These are phyloP conservation scores for Nannoperca obscura DNA, from an alignment of 2,797 vertebrate species.

Conservation along the genomic window DNA sequence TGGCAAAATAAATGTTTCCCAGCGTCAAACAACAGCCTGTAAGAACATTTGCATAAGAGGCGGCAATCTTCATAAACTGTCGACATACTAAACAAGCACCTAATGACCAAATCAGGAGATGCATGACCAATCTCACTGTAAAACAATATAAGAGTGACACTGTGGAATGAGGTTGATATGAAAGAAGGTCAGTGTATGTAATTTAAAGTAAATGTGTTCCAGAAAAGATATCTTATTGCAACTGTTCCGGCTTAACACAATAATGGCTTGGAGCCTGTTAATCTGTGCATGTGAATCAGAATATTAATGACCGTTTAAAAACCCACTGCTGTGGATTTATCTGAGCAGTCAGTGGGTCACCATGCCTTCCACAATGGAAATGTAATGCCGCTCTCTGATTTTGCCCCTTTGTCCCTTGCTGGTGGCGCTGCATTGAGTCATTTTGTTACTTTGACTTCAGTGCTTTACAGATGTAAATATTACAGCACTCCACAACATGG, in stretches of 20 bases:
- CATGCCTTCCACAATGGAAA: background rate
- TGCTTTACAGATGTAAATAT: background rate
- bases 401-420: background rate
- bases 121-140: conserved; percentile 28
- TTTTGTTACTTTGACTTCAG: background rate
- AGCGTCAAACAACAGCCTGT: conserved; percentile 23
- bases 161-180: background rate
- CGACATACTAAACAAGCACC: conserved; percentile 31
- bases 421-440: background rate
- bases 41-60: conserved; percentile 53
- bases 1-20: conserved; percentile 54
- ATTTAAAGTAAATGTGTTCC: conserved; percentile 27
- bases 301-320: conserved; percentile 11
- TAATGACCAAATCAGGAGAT: conserved; percentile 16
- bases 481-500: background rate
- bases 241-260: background rate
- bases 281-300: background rate
- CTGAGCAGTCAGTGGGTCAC: background rate
- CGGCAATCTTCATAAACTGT: conserved; percentile 26
- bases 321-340: background rate
- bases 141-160: conserved; percentile 23
- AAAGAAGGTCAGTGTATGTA: conserved; percentile 12
- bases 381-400: background rate
- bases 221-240: background rate
- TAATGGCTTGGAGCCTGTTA: conserved; percentile 16